A percentile compares a stretch with the other conserved stretches of the same genome.
Conservation (phyloP, 2,888 invertebrate genomes). For the Orthosia gracilis region DNA sequence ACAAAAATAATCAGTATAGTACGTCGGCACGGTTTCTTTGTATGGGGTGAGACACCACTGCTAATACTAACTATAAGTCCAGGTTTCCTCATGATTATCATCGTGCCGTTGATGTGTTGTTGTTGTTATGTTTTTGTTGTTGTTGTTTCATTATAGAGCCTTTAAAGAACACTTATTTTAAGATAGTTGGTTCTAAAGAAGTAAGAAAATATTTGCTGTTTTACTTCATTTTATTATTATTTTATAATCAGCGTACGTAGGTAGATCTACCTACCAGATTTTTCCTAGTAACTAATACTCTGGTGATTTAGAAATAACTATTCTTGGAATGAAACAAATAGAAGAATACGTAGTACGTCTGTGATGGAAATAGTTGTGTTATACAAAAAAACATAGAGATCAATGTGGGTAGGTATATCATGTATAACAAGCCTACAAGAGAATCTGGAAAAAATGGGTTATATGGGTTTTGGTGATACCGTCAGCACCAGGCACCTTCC, state of each 20-base stretch:
- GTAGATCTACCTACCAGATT: background rate
- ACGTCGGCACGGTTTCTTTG: no score
- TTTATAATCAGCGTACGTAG: no score
- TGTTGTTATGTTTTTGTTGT: no score
- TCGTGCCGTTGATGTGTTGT: no score
- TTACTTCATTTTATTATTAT: background rate
- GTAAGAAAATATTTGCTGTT: background rate
- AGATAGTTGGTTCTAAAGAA: conserved; percentile 7
- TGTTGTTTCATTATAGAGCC: background rate
- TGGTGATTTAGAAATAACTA: background rate
- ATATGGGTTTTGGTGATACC: no score
- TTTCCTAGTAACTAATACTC: background rate
- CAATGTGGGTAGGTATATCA: background rate
- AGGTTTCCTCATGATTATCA: no score
- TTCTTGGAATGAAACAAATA: background rate
- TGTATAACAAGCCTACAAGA: background rate
- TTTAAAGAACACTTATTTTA: background rate
- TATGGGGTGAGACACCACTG: no score
- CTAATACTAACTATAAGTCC: no score
- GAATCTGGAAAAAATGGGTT: background rate
- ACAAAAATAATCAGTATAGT: no score
- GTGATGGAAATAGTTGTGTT: background rate
- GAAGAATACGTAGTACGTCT: background rate
- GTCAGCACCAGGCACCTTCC: no score
- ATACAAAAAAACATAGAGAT: background rate